Percentiles rank a stretch among this genome's conserved stretches.
Evolutionary conservation across 2,113 vertebrate species (phyloP).

Genomic region (Apteryx mantelli): DNA sequence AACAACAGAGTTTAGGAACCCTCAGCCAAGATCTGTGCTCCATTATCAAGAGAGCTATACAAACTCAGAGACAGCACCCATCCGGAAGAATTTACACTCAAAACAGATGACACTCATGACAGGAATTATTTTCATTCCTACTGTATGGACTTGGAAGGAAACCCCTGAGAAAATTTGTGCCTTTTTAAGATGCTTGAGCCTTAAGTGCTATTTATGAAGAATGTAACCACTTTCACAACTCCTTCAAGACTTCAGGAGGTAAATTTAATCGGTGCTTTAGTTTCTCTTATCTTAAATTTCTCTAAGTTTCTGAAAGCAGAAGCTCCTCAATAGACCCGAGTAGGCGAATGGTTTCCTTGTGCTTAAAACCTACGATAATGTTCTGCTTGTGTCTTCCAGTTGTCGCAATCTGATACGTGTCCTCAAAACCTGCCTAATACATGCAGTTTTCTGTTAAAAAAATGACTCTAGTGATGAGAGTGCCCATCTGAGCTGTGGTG

Average conservation of each 20-base stretch:
- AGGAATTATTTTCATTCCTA: neutral
- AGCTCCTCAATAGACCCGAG: neutral
- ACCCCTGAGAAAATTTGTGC: neutral
- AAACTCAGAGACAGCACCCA: neutral
- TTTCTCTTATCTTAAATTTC: neutral
- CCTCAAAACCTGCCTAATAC: conserved; percentile 57
- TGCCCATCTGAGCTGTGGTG: too few relatives aligned
- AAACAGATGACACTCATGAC: neutral
- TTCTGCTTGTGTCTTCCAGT: neutral
- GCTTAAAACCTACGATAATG: neutral
- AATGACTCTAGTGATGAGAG: neutral
- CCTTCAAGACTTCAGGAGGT: neutral
- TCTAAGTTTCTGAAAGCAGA: neutral
- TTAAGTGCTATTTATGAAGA: neutral
- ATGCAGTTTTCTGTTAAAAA: conserved; percentile 50
- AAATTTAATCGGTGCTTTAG: neutral
- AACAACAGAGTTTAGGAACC: neutral
- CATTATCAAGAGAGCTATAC: neutral
- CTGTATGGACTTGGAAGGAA: neutral
- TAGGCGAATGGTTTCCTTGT: neutral
- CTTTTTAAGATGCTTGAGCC: neutral
- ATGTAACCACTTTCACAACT: neutral
- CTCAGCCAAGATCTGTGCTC: neutral
- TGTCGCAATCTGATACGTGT: neutral
- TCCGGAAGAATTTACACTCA: neutral